Evolutionary conservation across 2,888 invertebrate species (phyloP).

Genomic region (Biston stratarius): DNA sequence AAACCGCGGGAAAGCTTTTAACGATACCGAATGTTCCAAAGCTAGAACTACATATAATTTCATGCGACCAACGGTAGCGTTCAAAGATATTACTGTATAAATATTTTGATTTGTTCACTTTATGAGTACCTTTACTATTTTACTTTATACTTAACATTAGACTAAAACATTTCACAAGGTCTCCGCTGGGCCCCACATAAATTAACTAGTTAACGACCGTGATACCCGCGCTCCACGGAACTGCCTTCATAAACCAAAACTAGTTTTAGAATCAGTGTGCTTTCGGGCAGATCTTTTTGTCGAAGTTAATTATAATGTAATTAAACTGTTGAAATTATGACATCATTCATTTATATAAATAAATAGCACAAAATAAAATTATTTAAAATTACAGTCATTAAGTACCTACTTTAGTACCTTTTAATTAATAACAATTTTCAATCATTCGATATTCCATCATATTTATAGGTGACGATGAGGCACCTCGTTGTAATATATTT

Average conservation of each 20-base stretch:
- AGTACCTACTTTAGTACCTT: no score
- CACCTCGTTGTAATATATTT: no score
- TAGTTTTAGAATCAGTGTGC: constrained; percentile 16
- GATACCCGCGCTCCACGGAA: constrained; percentile 1
- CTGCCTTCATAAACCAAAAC: constrained; percentile 9
- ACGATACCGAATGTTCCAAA: not conserved
- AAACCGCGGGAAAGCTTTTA: not conserved
- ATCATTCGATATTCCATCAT: no score
- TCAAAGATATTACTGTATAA: not conserved
- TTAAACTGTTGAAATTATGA: constrained; percentile 1
- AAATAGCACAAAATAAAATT: no score
- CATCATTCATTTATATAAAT: not conserved
- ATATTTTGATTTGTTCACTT: no score
- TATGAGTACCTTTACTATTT: not conserved
- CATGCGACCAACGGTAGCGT: not conserved
- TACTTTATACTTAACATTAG: not conserved
- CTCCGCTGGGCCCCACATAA: constrained; percentile 21
- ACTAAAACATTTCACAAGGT: constrained; percentile 33
- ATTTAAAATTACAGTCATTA: no score
- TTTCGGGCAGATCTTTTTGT: constrained; percentile 7
- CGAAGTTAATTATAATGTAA: not conserved
- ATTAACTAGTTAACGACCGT: constrained; percentile 23
- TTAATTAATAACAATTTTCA: no score
- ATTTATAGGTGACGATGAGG: no score
- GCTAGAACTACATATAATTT: not conserved